Conservation (phyloP, 2,797 vertebrate species). For the Lepilemur ruficaudatus region DNA sequence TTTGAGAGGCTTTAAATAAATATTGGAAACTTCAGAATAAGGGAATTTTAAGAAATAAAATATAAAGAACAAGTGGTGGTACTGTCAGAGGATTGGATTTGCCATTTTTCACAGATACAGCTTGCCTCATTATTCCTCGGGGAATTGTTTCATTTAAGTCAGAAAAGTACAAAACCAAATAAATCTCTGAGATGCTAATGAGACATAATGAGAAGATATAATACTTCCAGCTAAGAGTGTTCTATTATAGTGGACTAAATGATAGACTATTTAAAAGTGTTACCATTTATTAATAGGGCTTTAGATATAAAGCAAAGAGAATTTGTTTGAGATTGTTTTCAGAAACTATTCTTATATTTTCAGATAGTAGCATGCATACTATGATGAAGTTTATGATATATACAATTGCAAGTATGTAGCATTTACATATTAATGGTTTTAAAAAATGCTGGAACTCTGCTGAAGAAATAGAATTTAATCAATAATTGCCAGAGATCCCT, state of each 20-base stretch:
- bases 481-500: neutral
- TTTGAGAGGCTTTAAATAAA: constrained; percentile 35
- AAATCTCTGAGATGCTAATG: constrained; percentile 32
- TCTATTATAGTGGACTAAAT: neutral
- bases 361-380: neutral
- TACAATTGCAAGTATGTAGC: neutral
- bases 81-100: neutral
- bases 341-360: neutral
- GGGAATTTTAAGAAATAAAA: constrained; percentile 32
- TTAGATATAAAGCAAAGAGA: neutral
- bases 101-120: constrained; percentile 27
- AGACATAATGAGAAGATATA: neutral
- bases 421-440: neutral
- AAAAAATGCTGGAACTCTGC: neutral
- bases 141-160: constrained; percentile 42
- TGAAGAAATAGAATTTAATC: neutral
- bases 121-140: neutral
- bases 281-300: neutral
- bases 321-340: constrained; percentile 15
- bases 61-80: neutral
- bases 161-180: constrained; percentile 22
- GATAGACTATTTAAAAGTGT: neutral
- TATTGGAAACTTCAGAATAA: constrained; percentile 27
- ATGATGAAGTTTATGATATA: neutral
- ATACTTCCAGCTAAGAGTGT: neutral